phyloP scores from a whole-genome alignment of 1,140 invertebrate species.

The Achatina immaculata region DNA sequence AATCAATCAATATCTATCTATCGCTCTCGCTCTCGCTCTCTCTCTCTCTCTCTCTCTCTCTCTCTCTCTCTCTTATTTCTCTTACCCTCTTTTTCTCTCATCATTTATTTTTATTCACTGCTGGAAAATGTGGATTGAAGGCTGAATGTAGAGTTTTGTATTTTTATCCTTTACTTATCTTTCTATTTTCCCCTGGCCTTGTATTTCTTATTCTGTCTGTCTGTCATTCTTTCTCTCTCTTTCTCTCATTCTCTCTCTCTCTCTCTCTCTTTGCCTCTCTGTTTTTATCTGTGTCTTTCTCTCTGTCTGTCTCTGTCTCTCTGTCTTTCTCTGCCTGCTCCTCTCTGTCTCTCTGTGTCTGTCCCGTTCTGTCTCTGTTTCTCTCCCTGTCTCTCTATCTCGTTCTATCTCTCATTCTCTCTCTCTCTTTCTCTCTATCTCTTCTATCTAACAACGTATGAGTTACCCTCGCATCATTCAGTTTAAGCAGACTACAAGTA shows the following conservation, averaged over 20 bases:
- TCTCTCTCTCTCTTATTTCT: conserved; percentile 16
- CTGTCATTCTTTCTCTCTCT: conserved; percentile 1
- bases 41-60: conserved; percentile 18
- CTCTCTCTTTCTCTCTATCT: not conserved
- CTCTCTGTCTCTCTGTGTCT: not conserved
- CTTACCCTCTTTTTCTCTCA: conserved; percentile 7
- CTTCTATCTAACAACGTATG: too few species aligned
- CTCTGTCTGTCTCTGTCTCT: not conserved
- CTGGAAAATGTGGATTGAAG: too few species aligned
- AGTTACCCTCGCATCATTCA: too few species aligned
- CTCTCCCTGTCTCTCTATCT: not conserved
- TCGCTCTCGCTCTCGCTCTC: not conserved
- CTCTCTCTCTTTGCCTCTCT: conserved; percentile 35
- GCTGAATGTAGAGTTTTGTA: too few species aligned
- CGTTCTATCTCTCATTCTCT: not conserved
- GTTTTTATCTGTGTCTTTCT: conserved; percentile 21
- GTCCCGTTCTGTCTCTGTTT: not conserved
- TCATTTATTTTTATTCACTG: too few species aligned
- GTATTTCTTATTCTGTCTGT: not conserved
- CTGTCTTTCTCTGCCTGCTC: not conserved
- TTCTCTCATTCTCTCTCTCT: conserved; percentile 20
- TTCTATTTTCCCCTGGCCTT: conserved; percentile 9
- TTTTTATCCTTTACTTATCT: not conserved
- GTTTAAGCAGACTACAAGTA: too few species aligned
- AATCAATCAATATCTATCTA: too few species aligned